Conservation (phyloP, 1,140 invertebrate species). For the Cydia pomonella region DNA sequence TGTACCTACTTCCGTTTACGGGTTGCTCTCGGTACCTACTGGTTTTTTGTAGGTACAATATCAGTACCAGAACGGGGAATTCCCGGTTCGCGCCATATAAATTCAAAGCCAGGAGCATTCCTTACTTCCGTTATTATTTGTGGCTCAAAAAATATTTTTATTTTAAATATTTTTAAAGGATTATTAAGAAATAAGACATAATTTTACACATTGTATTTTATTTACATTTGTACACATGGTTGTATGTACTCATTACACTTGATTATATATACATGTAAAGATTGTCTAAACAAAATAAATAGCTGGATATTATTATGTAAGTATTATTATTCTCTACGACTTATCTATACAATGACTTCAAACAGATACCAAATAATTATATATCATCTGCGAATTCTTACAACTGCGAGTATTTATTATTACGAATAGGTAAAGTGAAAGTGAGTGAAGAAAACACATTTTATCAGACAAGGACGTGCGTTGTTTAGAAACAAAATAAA, state of each 20-base stretch:
- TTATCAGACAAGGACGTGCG: neutral
- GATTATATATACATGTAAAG: slow-evolving; percentile 66
- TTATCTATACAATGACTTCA: slow-evolving; percentile 55
- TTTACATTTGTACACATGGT: slow-evolving; percentile 79
- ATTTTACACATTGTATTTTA: slow-evolving; percentile 56
- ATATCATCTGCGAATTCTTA: slow-evolving; percentile 53
- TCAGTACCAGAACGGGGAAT: no score
- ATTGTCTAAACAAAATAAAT: slow-evolving; percentile 69
- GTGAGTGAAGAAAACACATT: neutral
- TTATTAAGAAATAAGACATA: slow-evolving; percentile 44
- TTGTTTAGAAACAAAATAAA: neutral
- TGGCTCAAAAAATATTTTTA: no score
- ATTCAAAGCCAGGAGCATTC: no score
- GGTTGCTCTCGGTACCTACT: no score
- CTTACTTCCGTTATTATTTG: no score
- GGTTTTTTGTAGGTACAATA: no score
- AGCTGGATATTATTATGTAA: slow-evolving; percentile 64
- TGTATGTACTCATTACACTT: slow-evolving; percentile 66
- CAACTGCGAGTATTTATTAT: slow-evolving; percentile 63
- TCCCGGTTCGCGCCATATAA: no score
- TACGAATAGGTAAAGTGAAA: neutral
- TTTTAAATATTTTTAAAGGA: slow-evolving; percentile 36
- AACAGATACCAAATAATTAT: slow-evolving; percentile 46
- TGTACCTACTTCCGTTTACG: no score
- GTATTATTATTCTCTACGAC: slow-evolving; percentile 58